phyloP scores from a whole-genome alignment of 1,140 invertebrate genomes.

The Rhopalosiphum maidis region DNA sequence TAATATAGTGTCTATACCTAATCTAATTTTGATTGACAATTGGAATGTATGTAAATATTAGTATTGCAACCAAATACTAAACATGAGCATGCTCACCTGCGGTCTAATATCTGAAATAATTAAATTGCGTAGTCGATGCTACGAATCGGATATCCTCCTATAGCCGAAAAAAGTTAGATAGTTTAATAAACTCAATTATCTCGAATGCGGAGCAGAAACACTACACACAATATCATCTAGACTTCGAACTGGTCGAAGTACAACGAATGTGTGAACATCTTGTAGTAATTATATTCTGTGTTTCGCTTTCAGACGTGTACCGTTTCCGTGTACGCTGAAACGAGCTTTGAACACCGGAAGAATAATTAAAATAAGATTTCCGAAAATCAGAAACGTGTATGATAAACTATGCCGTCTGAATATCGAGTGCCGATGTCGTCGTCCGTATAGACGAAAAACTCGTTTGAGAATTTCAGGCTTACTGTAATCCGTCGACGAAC shows the following conservation, averaged over 20 bases:
- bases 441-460: neutral
- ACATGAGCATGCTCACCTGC: neutral
- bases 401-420: conserved; percentile 4
- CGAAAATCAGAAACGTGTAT: neutral
- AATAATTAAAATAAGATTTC: neutral
- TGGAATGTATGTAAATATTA: conserved; percentile 18
- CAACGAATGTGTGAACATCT: neutral
- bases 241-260: neutral
- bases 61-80: neutral
- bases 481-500: neutral
- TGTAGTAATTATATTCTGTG: neutral
- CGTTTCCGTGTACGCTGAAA: neutral
- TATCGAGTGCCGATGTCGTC: neutral
- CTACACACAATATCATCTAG: too few species aligned
- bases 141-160: neutral
- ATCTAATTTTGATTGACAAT: conserved; percentile 5
- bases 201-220: neutral
- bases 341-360: too few species aligned
- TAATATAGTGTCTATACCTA: neutral
- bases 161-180: neutral
- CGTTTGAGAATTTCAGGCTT: conserved; percentile 1
- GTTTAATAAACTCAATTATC: neutral
- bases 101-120: neutral
- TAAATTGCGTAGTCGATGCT: neutral
- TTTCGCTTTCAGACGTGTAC: neutral